Percentiles rank a stretch among this genome's conserved stretches.
These are phyloP conservation scores for Xiphias gladius DNA, from an alignment of 2,113 vertebrate species.

Conservation along the genomic window DNA sequence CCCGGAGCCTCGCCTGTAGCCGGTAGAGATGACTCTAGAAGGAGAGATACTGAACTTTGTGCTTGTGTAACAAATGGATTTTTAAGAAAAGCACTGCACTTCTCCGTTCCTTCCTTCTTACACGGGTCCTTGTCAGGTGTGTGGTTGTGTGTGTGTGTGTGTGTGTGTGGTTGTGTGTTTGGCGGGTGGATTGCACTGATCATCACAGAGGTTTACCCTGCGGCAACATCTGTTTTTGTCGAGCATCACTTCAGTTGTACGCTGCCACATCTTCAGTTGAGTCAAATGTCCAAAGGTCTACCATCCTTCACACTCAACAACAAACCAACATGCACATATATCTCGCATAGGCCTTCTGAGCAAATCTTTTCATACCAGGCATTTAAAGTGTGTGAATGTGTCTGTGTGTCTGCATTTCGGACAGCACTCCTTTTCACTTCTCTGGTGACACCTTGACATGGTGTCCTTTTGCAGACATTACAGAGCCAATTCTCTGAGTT, in stretches of 20 bases:
- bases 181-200: slow-evolving; percentile 66
- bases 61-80: slow-evolving; percentile 91
- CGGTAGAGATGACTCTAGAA: slow-evolving; percentile 85
- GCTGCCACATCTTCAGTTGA: slow-evolving; percentile 86
- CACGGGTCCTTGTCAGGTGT: slow-evolving; percentile 42
- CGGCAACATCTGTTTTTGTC: slow-evolving; percentile 89
- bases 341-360: background rate
- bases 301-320: slow-evolving; percentile 37
- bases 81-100: slow-evolving; percentile 79
- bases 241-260: slow-evolving; percentile 80
- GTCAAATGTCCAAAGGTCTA: slow-evolving; percentile 70
- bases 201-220: slow-evolving; percentile 80
- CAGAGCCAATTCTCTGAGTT: slow-evolving; percentile 13
- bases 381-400: background rate
- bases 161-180: background rate
- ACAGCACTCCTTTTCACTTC: background rate
- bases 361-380: slow-evolving; percentile 3
- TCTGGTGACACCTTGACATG: background rate
- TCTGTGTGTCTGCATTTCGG: slow-evolving; percentile 13
- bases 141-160: slow-evolving; percentile 17
- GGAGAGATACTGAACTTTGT: slow-evolving; percentile 86
- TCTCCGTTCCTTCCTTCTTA: slow-evolving; percentile 56
- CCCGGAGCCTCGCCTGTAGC: slow-evolving; percentile 53
- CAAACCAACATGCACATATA: slow-evolving; percentile 23
- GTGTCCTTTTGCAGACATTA: slow-evolving; percentile 2